Conservation (phyloP, 2,113 vertebrate species). For the Apodemus speciosus region DNA sequence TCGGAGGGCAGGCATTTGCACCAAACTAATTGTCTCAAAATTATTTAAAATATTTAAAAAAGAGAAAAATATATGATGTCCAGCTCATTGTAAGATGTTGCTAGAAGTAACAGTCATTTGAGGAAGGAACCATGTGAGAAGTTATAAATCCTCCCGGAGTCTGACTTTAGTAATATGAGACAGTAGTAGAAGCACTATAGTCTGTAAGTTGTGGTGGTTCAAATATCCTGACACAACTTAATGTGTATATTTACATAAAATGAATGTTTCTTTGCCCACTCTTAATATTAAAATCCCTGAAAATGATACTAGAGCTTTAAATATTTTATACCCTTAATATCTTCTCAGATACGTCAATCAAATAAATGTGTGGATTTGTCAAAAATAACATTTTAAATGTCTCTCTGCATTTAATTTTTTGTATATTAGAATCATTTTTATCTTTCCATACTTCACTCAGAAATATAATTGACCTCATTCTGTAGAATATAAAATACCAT, state of each 20-base stretch:
- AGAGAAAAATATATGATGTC: not conserved
- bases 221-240: not conserved
- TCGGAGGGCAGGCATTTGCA: too few species aligned
- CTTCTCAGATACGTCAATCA: not conserved
- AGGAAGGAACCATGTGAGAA: not conserved
- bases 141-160: not conserved
- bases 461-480: not conserved
- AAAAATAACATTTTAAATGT: constrained; percentile 9
- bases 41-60: not conserved
- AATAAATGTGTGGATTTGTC: not conserved
- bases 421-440: not conserved
- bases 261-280: not conserved
- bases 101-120: not conserved
- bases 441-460: not conserved
- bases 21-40: too few species aligned
- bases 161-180: not conserved
- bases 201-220: not conserved
- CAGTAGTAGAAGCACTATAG: not conserved
- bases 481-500: not conserved
- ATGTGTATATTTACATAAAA: not conserved
- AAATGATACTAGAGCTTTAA: not conserved
- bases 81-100: not conserved
- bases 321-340: constrained; percentile 14
- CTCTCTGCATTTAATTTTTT: not conserved
- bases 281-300: not conserved